Percentiles rank a stretch among this genome's conserved stretches.
Evolutionary conservation across 2,888 invertebrate genomes (phyloP).

Genomic region (Celastrina argiolus): DNA sequence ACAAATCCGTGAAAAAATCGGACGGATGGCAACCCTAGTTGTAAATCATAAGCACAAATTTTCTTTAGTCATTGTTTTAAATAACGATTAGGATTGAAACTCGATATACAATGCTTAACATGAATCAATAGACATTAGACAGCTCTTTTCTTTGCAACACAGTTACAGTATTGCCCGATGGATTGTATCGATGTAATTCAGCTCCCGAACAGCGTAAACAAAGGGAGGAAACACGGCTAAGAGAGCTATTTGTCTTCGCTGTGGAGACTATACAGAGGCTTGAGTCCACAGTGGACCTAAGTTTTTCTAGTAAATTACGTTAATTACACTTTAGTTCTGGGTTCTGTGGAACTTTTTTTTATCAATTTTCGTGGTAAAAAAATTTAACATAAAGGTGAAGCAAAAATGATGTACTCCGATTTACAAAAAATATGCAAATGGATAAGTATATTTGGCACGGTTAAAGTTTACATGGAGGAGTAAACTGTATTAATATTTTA

Average conservation of each 20-base stretch:
- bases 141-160: not conserved
- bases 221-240: slow-evolving; percentile 3
- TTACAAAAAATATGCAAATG: too few species aligned
- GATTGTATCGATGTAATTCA: not conserved
- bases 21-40: too few species aligned
- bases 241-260: slow-evolving; percentile 15
- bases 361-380: not conserved
- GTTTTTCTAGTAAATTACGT: not conserved
- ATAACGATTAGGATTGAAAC: too few species aligned
- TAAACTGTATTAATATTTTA: too few species aligned
- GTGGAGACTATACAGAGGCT: slow-evolving; percentile 3
- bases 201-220: slow-evolving; percentile 11
- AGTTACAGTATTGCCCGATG: not conserved
- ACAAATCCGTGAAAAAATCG: too few species aligned
- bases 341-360: not conserved
- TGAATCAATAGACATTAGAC: not conserved
- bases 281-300: not conserved
- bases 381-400: too few species aligned
- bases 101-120: not conserved
- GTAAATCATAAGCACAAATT: too few species aligned
- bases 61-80: too few species aligned
- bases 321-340: not conserved
- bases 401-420: too few species aligned
- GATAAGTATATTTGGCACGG: too few species aligned
- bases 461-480: too few species aligned